Conservation (phyloP, 30 jellyfish, hydroid and myxozoan genomes). For the Pseudorhiza aurosa region DNA sequence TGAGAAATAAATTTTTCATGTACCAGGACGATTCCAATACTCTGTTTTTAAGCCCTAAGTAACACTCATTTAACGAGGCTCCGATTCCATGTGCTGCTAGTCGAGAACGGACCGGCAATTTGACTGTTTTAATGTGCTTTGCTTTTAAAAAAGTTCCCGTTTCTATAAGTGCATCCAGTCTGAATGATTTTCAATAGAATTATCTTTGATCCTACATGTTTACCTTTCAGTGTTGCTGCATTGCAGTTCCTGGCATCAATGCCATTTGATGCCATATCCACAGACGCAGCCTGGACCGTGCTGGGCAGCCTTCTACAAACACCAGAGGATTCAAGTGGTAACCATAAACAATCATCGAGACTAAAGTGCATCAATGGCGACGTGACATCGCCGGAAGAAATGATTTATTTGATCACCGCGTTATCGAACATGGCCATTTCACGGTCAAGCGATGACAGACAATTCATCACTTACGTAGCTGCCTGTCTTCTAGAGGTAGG, state of each 20-base stretch:
- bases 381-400: slow-evolving; percentile 75
- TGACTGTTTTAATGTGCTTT: too few species aligned
- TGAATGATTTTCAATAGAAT: too few species aligned
- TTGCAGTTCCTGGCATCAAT: slow-evolving; percentile 91
- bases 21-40: too few species aligned
- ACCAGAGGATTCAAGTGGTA: background rate
- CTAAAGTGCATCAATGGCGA: background rate
- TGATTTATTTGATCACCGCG: slow-evolving; percentile 79
- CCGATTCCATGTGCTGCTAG: too few species aligned
- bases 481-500: slow-evolving; percentile 68
- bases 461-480: slow-evolving; percentile 61
- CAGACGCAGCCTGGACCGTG: slow-evolving; percentile 80
- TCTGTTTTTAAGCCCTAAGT: too few species aligned
- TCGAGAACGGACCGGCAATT: too few species aligned
- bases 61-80: too few species aligned
- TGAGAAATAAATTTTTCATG: too few species aligned
- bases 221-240: slow-evolving; percentile 76
- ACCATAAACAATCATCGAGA: background rate
- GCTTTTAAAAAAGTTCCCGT: too few species aligned
- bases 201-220: too few species aligned
- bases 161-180: too few species aligned
- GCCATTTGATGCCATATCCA: slow-evolving; percentile 94
- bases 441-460: slow-evolving; percentile 68
- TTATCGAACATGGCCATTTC: slow-evolving; percentile 88
- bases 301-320: slow-evolving; percentile 44